Evolutionary conservation across 2,888 invertebrate genomes (phyloP).

Genomic region (Lobophora halterata): DNA sequence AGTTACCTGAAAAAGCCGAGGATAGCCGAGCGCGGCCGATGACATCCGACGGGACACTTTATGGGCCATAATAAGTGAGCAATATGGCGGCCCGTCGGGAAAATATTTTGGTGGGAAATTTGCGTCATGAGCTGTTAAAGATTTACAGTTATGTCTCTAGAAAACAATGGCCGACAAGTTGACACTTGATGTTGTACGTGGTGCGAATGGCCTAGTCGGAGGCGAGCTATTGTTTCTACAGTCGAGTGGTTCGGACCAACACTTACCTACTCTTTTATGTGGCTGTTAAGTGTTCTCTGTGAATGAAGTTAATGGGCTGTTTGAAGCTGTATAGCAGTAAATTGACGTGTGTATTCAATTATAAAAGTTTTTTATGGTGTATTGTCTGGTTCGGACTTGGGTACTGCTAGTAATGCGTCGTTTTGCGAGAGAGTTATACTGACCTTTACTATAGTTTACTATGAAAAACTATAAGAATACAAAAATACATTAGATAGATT

Average conservation of each 20-base stretch:
- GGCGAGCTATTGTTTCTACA: slow-evolving; percentile 17
- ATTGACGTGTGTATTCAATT: neutral
- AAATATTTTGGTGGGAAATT: slow-evolving; percentile 43
- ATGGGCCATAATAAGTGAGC: slow-evolving; percentile 57
- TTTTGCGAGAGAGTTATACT: too few species aligned
- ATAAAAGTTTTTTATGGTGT: too few species aligned
- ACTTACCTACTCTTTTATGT: slow-evolving; percentile 19
- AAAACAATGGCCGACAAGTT: slow-evolving; percentile 11
- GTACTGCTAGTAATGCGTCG: too few species aligned
- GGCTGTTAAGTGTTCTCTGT: slow-evolving; percentile 13
- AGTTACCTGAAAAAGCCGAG: slow-evolving; percentile 25
- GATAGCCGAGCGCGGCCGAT: slow-evolving; percentile 19
- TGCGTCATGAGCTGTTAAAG: slow-evolving; percentile 23
- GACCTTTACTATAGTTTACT: too few species aligned
- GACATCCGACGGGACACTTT: slow-evolving; percentile 44
- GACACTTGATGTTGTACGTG: slow-evolving; percentile 19
- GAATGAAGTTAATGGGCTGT: slow-evolving; percentile 3
- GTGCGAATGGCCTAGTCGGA: slow-evolving; percentile 16
- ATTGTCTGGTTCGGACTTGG: too few species aligned
- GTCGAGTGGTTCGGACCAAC: slow-evolving; percentile 7
- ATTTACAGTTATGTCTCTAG: slow-evolving; percentile 26
- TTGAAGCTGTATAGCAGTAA: neutral
- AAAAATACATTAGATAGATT: too few species aligned
- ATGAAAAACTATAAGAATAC: too few species aligned
- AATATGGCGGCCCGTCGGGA: slow-evolving; percentile 51